Percentiles rank a stretch among this genome's conserved stretches.
phyloP scores from a whole-genome alignment of 2,888 invertebrate species.

The Monochamus alternatus region DNA sequence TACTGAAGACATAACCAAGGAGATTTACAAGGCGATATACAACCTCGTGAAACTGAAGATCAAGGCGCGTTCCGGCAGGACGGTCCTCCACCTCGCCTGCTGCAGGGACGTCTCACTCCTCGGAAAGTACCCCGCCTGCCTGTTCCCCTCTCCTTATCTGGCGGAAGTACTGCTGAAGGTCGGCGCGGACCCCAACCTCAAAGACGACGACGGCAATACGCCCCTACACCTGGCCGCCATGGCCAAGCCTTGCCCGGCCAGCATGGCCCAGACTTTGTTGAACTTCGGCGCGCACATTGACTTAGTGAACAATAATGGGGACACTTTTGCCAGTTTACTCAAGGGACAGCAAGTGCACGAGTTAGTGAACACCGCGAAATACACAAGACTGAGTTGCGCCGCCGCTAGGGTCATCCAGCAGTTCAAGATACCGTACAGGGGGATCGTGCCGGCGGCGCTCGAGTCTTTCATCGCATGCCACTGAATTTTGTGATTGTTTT shows the following conservation, averaged over 20 bases:
- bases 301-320: slow-evolving; percentile 83
- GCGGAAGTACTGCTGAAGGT: slow-evolving; percentile 84
- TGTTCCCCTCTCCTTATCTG: slow-evolving; percentile 80
- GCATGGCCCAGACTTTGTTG: slow-evolving; percentile 82
- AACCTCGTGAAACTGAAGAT: slow-evolving; percentile 83
- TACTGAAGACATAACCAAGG: slow-evolving; percentile 69
- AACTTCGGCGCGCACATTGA: slow-evolving; percentile 90
- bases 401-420: slow-evolving; percentile 87
- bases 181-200: slow-evolving; percentile 86
- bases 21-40: slow-evolving; percentile 83
- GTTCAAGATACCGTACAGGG: slow-evolving; percentile 79
- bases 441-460: slow-evolving; percentile 82
- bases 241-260: slow-evolving; percentile 80
- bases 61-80: slow-evolving; percentile 77
- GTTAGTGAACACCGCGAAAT: slow-evolving; percentile 83
- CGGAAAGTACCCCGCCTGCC: slow-evolving; percentile 80
- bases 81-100: slow-evolving; percentile 88
- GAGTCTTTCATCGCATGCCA: slow-evolving; percentile 81
- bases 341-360: slow-evolving; percentile 77
- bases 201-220: slow-evolving; percentile 89
- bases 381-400: slow-evolving; percentile 88
- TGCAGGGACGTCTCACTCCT: slow-evolving; percentile 82
- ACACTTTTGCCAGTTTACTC: slow-evolving; percentile 83
- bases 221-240: slow-evolving; percentile 89
- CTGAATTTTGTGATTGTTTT: slow-evolving; percentile 55